Percentiles rank a stretch among this genome's conserved stretches.
Evolutionary conservation across 2,797 vertebrate genomes (phyloP).

Genomic region (Oryzias sinensis): DNA sequence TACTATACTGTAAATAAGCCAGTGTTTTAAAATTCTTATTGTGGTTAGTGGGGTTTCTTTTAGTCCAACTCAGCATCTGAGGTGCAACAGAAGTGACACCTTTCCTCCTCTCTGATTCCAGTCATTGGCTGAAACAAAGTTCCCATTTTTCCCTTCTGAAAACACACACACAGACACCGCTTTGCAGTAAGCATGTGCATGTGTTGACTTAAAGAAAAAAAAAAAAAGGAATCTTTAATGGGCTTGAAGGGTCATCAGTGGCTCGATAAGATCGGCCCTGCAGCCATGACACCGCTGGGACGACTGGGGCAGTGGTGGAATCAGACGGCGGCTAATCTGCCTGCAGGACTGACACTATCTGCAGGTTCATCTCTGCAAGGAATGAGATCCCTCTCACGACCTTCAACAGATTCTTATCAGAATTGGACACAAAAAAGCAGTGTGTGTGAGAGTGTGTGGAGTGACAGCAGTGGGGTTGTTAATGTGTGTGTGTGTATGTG

Average conservation of each 20-base stretch:
- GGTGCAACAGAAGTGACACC: too few relatives aligned
- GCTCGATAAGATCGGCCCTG: constrained; percentile 62
- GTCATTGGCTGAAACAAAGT: too few relatives aligned
- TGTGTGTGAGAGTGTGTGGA: constrained; percentile 28
- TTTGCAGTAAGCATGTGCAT: constrained; percentile 21
- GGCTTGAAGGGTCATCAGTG: constrained; percentile 58
- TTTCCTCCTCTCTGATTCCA: too few relatives aligned
- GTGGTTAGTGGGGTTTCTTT: too few relatives aligned
- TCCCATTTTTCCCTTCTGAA: not conserved
- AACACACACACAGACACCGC: not conserved
- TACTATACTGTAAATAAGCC: too few relatives aligned
- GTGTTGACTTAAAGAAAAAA: constrained; percentile 26
- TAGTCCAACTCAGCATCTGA: too few relatives aligned
- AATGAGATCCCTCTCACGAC: constrained; percentile 76
- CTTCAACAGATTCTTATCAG: constrained; percentile 75
- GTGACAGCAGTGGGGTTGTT: constrained; percentile 15
- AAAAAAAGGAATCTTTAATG: constrained; percentile 52
- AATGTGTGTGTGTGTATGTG: not conserved
- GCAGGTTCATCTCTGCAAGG: constrained; percentile 67
- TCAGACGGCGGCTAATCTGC: constrained; percentile 64
- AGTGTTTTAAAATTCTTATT: too few relatives aligned
- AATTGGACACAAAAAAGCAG: constrained; percentile 33
- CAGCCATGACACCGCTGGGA: constrained; percentile 67
- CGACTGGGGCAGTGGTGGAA: constrained; percentile 48
- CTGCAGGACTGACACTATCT: constrained; percentile 66